phyloP scores from a whole-genome alignment of 2,113 vertebrate genomes.

The Ammodytes dubius region DNA sequence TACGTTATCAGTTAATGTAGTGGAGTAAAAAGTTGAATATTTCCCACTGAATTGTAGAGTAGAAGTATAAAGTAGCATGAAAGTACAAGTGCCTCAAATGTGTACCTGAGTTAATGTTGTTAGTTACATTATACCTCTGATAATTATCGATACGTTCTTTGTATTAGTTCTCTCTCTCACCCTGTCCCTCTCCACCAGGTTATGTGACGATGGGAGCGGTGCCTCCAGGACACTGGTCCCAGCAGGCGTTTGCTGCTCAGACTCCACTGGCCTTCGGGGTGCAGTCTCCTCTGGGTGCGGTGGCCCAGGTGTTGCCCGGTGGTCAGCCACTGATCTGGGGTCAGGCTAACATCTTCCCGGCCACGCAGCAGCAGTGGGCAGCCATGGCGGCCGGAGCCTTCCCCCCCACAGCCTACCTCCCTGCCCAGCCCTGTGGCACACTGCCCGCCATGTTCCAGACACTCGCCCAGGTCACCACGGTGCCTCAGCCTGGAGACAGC shows the following conservation, averaged over 20 bases:
- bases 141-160: too few species aligned
- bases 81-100: too few species aligned
- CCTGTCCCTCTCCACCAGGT: conserved; percentile 82
- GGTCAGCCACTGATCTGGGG: conserved; percentile 97
- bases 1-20: too few species aligned
- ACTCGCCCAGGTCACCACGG: conserved; percentile 88
- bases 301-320: conserved; percentile 95
- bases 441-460: conserved; percentile 98
- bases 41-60: too few species aligned
- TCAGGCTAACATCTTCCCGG: conserved; percentile 94
- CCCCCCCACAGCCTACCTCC: conserved; percentile 96
- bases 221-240: conserved; percentile 96
- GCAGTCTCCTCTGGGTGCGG: conserved; percentile 81
- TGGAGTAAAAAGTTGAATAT: too few species aligned
- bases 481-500: conserved; percentile 88
- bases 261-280: conserved; percentile 92
- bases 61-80: too few species aligned
- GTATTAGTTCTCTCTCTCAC: too few species aligned
- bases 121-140: too few species aligned
- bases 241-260: conserved; percentile 93
- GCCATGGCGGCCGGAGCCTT: conserved; percentile 94
- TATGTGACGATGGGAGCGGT: conserved; percentile 99
- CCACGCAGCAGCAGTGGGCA: conserved; percentile 97
- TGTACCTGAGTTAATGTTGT: too few species aligned
- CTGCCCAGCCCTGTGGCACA: conserved; percentile 95